Percentiles rank a stretch among this genome's conserved stretches.
Conservation (phyloP, 1,140 invertebrate species). For the Heliothis virescens region DNA sequence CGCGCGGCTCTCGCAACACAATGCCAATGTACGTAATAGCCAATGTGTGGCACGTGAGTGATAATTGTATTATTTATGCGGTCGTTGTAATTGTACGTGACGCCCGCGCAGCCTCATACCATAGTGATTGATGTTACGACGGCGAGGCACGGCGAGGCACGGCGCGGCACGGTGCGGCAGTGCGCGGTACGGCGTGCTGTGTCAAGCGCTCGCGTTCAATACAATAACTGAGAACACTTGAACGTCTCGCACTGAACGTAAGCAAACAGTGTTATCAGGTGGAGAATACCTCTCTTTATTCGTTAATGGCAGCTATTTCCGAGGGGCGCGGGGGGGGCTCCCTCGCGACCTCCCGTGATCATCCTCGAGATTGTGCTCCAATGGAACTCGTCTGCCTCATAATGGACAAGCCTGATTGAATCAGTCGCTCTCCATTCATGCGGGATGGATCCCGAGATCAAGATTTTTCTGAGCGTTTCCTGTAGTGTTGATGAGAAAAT, state of each 20-base stretch:
- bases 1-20: background rate
- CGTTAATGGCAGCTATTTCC: constrained; percentile 69
- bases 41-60: constrained; percentile 23
- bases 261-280: constrained; percentile 67
- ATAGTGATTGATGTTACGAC: constrained; percentile 9
- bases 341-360: constrained; percentile 58
- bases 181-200: background rate
- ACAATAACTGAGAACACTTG: constrained; percentile 54
- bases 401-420: constrained; percentile 74
- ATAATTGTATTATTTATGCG: constrained; percentile 35
- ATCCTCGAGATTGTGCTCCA: constrained; percentile 66
- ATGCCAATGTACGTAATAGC: constrained; percentile 12
- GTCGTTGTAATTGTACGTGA: constrained; percentile 12
- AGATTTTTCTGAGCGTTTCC: constrained; percentile 54
- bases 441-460: constrained; percentile 67
- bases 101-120: background rate
- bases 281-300: constrained; percentile 70
- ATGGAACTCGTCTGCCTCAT: constrained; percentile 65
- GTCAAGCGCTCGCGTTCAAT: constrained; percentile 34
- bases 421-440: constrained; percentile 69
- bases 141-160: background rate
- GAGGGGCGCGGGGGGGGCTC: constrained; percentile 33
- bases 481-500: constrained; percentile 51
- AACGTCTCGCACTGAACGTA: constrained; percentile 53
- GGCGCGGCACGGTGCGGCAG: too few relatives aligned